These are phyloP conservation scores for Aphelinus certus DNA, from an alignment of 1,140 invertebrate genomes.

Conservation along the genomic window DNA sequence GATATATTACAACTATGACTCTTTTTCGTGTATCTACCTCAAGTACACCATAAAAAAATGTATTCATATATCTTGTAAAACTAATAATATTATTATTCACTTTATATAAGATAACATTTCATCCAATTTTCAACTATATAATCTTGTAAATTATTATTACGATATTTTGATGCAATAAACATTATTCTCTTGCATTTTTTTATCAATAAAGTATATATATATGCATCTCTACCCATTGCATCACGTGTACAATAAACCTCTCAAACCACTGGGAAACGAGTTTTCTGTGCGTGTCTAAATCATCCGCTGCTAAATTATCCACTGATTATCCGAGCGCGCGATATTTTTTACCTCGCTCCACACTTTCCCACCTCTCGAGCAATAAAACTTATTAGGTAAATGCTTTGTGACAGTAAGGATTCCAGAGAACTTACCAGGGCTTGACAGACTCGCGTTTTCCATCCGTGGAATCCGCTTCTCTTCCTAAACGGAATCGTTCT, in stretches of 20 bases:
- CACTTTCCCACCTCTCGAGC: constrained; percentile 1
- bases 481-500: constrained; percentile 5
- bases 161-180: too few relatives aligned
- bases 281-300: not conserved
- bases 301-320: constrained; percentile 48
- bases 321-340: constrained; percentile 26
- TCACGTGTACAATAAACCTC: not conserved
- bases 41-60: too few relatives aligned
- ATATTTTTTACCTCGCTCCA: not conserved
- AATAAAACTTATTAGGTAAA: constrained; percentile 29
- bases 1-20: too few relatives aligned
- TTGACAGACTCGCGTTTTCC: constrained; percentile 43
- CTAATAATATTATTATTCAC: too few relatives aligned
- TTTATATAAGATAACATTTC: too few relatives aligned
- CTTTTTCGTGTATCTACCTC: too few relatives aligned
- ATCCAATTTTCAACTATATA: too few relatives aligned
- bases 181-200: too few relatives aligned
- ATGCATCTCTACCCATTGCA: not conserved
- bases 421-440: constrained; percentile 1
- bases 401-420: constrained; percentile 11
- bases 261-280: too few relatives aligned
- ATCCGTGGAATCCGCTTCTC: constrained; percentile 25
- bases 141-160: too few relatives aligned
- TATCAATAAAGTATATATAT: not conserved
- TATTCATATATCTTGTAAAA: too few relatives aligned